These are phyloP conservation scores for Perizoma affinitatum DNA, from an alignment of 2,888 invertebrate species.

Conservation along the genomic window DNA sequence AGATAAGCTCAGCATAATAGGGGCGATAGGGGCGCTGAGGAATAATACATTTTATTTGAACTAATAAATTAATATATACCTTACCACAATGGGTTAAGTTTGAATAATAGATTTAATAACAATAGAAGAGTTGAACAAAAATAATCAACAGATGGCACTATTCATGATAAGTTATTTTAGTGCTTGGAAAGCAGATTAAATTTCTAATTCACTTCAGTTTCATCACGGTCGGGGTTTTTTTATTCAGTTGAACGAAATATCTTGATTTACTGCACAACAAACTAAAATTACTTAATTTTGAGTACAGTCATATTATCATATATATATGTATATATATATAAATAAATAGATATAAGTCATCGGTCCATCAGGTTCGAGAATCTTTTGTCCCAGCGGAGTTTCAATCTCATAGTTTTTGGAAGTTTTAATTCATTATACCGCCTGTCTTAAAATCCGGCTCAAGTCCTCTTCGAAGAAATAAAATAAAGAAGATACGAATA, in stretches of 20 bases:
- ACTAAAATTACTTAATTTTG: too few relatives aligned
- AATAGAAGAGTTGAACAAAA: constrained; percentile 58
- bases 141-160: constrained; percentile 74
- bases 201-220: background rate
- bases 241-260: too few relatives aligned
- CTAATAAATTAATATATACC: constrained; percentile 51
- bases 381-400: too few relatives aligned
- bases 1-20: constrained; percentile 58
- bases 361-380: too few relatives aligned
- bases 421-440: constrained; percentile 26
- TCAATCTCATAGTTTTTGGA: background rate
- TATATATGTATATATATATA: too few relatives aligned
- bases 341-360: too few relatives aligned
- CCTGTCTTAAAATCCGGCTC: constrained; percentile 29
- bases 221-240: too few relatives aligned
- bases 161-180: constrained; percentile 23
- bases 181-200: constrained; percentile 27
- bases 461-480: constrained; percentile 43
- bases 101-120: constrained; percentile 44
- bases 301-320: too few relatives aligned
- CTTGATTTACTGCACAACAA: too few relatives aligned
- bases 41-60: constrained; percentile 62
- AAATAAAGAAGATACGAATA: constrained; percentile 40
- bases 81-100: constrained; percentile 54
- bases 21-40: constrained; percentile 62